Percentiles rank a stretch among this genome's conserved stretches.
Evolutionary conservation across 2,113 vertebrate genomes (phyloP).

Genomic region (Polyodon spathula): DNA sequence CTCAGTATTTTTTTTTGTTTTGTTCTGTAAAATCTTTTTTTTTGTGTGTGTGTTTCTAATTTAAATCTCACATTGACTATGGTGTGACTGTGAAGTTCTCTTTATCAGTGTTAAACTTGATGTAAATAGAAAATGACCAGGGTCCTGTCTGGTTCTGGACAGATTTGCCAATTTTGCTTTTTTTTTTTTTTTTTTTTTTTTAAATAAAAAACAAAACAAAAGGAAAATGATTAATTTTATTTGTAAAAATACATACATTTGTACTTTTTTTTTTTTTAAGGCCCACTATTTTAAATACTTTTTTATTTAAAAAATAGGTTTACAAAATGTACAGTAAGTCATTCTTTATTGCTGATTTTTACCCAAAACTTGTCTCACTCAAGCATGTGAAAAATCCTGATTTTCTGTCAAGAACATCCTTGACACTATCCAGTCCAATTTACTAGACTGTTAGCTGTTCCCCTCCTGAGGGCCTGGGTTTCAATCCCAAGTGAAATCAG

Average conservation of each 20-base stretch:
- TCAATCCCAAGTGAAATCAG: no score
- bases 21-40: constrained; percentile 87
- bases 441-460: no score
- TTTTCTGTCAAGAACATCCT: no score
- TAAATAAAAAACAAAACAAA: constrained; percentile 40
- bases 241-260: constrained; percentile 10
- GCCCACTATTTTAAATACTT: no score
- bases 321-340: no score
- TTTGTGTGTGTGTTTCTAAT: constrained; percentile 84
- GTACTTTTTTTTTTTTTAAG: no score
- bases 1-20: constrained; percentile 69
- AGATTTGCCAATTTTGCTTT: constrained; percentile 61
- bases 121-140: constrained; percentile 77
- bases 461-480: no score
- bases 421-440: no score
- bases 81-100: constrained; percentile 97
- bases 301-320: no score
- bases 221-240: constrained; percentile 65
- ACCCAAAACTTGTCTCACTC: no score
- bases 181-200: constrained; percentile 55
- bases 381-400: no score
- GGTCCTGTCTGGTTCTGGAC: constrained; percentile 52
- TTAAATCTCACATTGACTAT: constrained; percentile 86
- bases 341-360: no score
- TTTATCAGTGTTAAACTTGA: constrained; percentile 96